Evolutionary conservation across 2,113 vertebrate genomes (phyloP), one percentile per base, ranked within the genome.

Genomic region (Hiodon alosoides): DNA sequence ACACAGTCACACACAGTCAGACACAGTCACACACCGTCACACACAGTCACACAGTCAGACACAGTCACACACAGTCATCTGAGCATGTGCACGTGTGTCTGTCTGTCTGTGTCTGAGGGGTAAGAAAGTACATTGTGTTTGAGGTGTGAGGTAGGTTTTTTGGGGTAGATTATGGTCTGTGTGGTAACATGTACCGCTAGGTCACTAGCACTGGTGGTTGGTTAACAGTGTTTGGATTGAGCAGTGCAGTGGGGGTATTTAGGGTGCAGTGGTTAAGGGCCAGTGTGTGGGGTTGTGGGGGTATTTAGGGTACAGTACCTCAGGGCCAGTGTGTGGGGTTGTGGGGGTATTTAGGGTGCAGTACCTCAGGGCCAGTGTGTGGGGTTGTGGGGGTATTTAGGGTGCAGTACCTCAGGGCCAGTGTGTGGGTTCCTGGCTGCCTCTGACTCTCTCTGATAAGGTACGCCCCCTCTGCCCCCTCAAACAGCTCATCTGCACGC

Each of bases 381-480:
- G 7, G 48, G 52, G 51, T 64, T 54, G 64, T 31, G 3, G 3
- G 14, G 16, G 47, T 17, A 7, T 9, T 3, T 59, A 74, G 51
- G 50, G n/a, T 16, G 59, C 17, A 5, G 90, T 86, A 99, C 97
- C 97, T 95, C 76, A 99, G 92, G 61, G 97, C 97, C 79, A 99
- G 86, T 1, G 97, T 99, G 84, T 96, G 94, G 75, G 95, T 96
- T 76, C 97, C 97, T 0, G 95, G 95, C 82, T 99, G 97, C 69
- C 97, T 88, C 78, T 98, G 96, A 87, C 97, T 99, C 86, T 98
- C 97, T 86, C 97, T 91, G 75, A 99, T 98, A 76, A 99, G 95
- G 83, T 99, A 99, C 0, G 96, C 91, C 13, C 97, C 97, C 82
- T 99, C 97, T 67, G 90, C 80, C 0, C 91, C 92, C 9, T 83